Conservation (phyloP, 2,113 vertebrate genomes). For the Tachysurus vachellii region DNA sequence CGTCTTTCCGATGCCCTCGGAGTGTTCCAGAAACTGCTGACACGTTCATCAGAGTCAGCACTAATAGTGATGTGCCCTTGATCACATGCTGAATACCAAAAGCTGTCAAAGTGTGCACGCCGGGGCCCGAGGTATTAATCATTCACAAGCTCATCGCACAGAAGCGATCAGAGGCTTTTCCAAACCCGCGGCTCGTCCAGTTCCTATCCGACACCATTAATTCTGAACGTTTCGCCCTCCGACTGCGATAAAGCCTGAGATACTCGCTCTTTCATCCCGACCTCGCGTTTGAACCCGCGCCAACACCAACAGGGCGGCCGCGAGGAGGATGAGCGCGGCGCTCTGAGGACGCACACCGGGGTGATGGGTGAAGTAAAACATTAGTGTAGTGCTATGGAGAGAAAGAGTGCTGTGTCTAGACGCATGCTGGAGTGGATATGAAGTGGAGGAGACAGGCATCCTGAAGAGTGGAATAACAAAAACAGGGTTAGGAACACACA, state of each 20-base stretch:
- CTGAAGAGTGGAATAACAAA: slow-evolving; percentile 17
- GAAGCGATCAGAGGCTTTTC: neutral
- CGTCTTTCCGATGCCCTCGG: neutral
- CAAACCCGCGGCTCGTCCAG: slow-evolving; percentile 17
- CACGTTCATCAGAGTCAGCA: neutral
- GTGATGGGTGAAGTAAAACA: slow-evolving; percentile 52
- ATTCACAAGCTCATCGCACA: neutral
- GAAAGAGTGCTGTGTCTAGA: slow-evolving; percentile 17
- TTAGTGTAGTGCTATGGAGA: slow-evolving; percentile 36
- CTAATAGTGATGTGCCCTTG: slow-evolving; percentile 28
- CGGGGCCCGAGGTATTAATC: neutral
- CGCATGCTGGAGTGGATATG: slow-evolving; percentile 13
- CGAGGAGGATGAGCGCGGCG: neutral
- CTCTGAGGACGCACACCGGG: slow-evolving; percentile 10
- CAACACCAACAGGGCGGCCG: slow-evolving; percentile 44
- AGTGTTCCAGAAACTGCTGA: slow-evolving; percentile 35
- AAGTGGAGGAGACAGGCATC: slow-evolving; percentile 17
- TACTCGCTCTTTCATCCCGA: slow-evolving; percentile 24
- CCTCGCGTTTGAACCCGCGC: slow-evolving; percentile 36
- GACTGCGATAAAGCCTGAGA: slow-evolving; percentile 37
- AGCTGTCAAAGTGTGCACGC: slow-evolving; percentile 21
- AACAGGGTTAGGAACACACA: neutral
- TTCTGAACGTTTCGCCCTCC: slow-evolving; percentile 9
- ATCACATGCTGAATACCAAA: slow-evolving; percentile 26
- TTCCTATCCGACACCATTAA: slow-evolving; percentile 30